Conservation (phyloP, 2,113 vertebrate genomes). For the Ptilonorhynchus violaceus region DNA sequence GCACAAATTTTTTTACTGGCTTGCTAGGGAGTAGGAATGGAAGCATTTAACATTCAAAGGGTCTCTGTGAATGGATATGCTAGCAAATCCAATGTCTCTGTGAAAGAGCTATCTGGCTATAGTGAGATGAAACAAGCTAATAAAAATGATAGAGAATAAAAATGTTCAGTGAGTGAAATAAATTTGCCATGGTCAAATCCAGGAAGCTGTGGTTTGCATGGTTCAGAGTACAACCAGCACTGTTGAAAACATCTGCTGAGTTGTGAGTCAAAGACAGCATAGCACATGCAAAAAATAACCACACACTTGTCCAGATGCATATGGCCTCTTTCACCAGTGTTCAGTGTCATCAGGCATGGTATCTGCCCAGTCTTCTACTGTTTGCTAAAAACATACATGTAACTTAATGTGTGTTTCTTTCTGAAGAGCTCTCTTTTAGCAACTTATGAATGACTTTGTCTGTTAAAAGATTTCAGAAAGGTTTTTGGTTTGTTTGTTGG, state of each 20-base stretch:
- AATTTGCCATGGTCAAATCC: not conserved
- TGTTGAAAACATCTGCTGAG: not conserved
- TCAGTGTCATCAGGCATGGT: accelerated
- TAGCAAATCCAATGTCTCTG: not conserved
- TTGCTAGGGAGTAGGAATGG: not conserved
- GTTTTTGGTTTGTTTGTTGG: not conserved
- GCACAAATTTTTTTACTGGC: not conserved
- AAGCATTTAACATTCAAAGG: not conserved
- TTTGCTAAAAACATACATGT: accelerated
- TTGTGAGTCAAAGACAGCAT: accelerated
- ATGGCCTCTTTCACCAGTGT: not conserved
- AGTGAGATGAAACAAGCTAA: not conserved
- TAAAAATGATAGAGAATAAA: not conserved
- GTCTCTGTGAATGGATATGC: not conserved
- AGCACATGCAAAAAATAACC: not conserved
- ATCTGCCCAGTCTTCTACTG: not conserved
- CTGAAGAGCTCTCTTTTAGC: not conserved
- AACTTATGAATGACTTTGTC: not conserved
- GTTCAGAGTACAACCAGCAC: not conserved
- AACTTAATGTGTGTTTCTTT: not conserved
- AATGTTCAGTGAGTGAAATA: not conserved
- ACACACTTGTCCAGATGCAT: not conserved
- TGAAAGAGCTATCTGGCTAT: not conserved
- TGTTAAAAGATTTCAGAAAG: not conserved
- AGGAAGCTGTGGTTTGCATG: not conserved